Percentiles rank a stretch among this genome's conserved stretches.
These are phyloP conservation scores for Cynoglossus semilaevis DNA, from an alignment of 2,113 vertebrate species.

Conservation along the genomic window DNA sequence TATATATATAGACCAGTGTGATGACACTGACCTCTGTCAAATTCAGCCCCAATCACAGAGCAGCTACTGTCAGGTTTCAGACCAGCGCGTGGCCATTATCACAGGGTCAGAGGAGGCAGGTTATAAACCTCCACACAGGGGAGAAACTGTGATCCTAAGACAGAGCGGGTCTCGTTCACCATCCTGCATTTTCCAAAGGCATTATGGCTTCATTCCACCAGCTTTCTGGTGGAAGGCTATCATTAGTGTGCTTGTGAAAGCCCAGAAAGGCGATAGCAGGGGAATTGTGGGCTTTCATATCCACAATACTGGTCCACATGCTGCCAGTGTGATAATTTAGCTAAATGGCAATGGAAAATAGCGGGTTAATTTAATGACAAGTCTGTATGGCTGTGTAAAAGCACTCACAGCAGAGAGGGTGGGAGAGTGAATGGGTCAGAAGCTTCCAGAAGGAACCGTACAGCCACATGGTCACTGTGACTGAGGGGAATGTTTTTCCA, in stretches of 20 bases:
- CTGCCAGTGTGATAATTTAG: conserved; percentile 72
- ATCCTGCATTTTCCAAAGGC: conserved; percentile 71
- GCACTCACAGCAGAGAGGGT: conserved; percentile 64
- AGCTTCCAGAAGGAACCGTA: conserved; percentile 27
- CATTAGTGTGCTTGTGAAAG: conserved; percentile 71
- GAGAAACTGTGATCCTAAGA: conserved; percentile 33
- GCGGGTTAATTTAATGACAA: conserved; percentile 72
- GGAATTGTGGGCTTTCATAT: conserved; percentile 77
- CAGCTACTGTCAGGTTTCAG: conserved; percentile 54
- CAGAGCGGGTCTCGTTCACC: conserved; percentile 46
- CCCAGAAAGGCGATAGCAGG: conserved; percentile 69
- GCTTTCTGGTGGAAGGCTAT: conserved; percentile 73
- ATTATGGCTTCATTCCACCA: conserved; percentile 67
- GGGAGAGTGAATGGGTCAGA: conserved; percentile 52
- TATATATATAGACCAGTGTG: too few relatives aligned
- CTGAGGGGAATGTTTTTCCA: conserved; percentile 9
- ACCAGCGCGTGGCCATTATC: conserved; percentile 61
- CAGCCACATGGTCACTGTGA: conserved; percentile 8
- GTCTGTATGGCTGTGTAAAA: conserved; percentile 73
- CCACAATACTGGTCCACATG: conserved; percentile 64
- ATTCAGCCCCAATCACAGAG: conserved; percentile 58
- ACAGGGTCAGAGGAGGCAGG: conserved; percentile 30
- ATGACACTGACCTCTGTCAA: conserved; percentile 58
- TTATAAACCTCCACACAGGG: conserved; percentile 29
- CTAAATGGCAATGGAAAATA: conserved; percentile 71